phyloP scores from a whole-genome alignment of 2,113 vertebrate species.

The Muntiacus muntjak region DNA sequence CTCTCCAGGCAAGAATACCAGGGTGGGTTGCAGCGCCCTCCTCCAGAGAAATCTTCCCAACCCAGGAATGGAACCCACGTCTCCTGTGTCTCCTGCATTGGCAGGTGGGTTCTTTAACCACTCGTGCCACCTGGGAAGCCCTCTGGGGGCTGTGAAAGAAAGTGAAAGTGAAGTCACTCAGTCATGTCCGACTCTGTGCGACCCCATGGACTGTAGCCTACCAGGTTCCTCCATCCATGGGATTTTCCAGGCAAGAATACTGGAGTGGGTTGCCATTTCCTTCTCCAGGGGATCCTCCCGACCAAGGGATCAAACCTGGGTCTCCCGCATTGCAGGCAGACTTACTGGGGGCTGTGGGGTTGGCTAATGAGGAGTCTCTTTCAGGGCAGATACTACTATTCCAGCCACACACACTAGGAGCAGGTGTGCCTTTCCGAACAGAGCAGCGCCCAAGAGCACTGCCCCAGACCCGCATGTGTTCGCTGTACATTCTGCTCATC shows the following conservation, averaged over 20 bases:
- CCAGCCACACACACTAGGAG: neutral
- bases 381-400: neutral
- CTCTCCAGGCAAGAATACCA: neutral
- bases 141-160: neutral
- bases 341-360: neutral
- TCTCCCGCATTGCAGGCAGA: neutral
- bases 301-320: rapidly evolving
- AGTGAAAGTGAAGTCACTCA: neutral
- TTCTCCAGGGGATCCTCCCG: neutral
- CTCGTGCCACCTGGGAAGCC: neutral
- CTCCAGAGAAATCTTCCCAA: neutral
- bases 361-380: neutral
- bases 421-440: neutral
- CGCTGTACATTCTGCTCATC: neutral
- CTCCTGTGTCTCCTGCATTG: neutral
- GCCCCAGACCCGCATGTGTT: neutral
- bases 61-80: neutral
- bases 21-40: neutral
- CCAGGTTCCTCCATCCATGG: neutral
- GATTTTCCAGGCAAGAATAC: neutral
- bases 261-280: neutral
- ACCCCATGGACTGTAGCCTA: neutral
- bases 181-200: rapidly evolving
- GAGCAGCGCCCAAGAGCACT: neutral
- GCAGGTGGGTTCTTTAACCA: neutral